Evolutionary conservation across 2,888 invertebrate genomes (phyloP).

Genomic region (Ennomos quercinarius): DNA sequence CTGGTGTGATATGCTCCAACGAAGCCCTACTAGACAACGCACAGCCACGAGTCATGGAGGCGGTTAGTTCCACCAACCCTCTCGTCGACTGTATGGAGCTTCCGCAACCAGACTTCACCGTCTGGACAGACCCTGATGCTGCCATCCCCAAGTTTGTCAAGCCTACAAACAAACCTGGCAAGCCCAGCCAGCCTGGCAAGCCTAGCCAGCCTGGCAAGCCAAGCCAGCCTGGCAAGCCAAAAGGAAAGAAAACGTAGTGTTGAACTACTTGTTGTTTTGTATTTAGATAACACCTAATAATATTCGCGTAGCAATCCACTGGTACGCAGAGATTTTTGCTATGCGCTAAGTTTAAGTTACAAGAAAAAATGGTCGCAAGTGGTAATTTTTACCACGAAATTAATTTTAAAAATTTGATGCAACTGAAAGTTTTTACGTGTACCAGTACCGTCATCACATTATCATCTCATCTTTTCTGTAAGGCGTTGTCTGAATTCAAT

Average conservation of each 20-base stretch:
- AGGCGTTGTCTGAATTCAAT: too few species aligned
- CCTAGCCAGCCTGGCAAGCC: conserved; percentile 7
- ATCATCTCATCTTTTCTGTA: too few species aligned
- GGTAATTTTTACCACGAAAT: too few species aligned
- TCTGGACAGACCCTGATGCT: conserved; percentile 80
- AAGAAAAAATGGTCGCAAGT: too few species aligned
- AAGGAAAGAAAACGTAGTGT: conserved; percentile 30
- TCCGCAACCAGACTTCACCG: conserved; percentile 81
- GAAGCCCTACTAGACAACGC: conserved; percentile 87
- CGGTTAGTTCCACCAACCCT: conserved; percentile 83
- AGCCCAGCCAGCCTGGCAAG: conserved; percentile 5
- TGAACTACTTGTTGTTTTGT: not conserved
- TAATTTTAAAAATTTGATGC: too few species aligned
- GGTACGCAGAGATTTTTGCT: too few species aligned
- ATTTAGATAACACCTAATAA: conserved; percentile 12
- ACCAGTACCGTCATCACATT: too few species aligned
- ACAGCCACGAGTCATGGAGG: conserved; percentile 90
- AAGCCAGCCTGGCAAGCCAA: conserved; percentile 16
- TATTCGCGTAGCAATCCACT: conserved; percentile 2
- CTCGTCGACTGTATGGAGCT: conserved; percentile 88
- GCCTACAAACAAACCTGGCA: conserved; percentile 13
- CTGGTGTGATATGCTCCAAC: conserved; percentile 91
- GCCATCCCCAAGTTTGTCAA: conserved; percentile 6
- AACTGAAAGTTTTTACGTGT: too few species aligned
- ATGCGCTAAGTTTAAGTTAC: too few species aligned